phyloP scores from a whole-genome alignment of 1,140 invertebrate species.

The Drosophila ironensis region DNA sequence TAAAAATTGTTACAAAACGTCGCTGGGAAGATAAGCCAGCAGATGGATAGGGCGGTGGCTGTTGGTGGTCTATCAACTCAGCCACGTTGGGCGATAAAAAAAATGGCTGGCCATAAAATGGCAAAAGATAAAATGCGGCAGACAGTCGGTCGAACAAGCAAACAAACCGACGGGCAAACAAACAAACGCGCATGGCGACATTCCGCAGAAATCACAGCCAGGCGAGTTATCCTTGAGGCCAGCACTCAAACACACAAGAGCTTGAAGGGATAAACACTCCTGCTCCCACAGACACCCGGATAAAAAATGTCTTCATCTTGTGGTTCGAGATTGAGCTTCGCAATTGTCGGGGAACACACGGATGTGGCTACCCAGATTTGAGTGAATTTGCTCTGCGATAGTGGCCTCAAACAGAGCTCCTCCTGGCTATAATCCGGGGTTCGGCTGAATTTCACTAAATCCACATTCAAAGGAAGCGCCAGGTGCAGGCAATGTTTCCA shows the following conservation, averaged over 20 bases:
- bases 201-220: conserved; percentile 34
- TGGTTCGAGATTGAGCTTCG: conserved; percentile 35
- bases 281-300: conserved; percentile 23
- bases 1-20: conserved; percentile 77
- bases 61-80: conserved; percentile 34
- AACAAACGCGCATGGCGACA: conserved; percentile 17
- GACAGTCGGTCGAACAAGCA: conserved; percentile 8
- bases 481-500: background rate
- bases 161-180: conserved; percentile 26
- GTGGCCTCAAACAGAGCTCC: conserved; percentile 6
- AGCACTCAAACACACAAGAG: conserved; percentile 31
- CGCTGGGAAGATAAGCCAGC: conserved; percentile 56
- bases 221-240: conserved; percentile 34
- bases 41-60: conserved; percentile 27
- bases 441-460: background rate
- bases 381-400: conserved; percentile 10
- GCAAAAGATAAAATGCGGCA: conserved; percentile 73
- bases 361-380: conserved; percentile 9
- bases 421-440: background rate
- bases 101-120: conserved; percentile 73
- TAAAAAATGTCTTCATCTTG: conserved; percentile 69
- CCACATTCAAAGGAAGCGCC: background rate
- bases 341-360: conserved; percentile 31
- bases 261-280: conserved; percentile 13
- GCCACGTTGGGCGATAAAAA: conserved; percentile 64